A percentile compares a stretch with the other conserved stretches of the same genome.
Evolutionary conservation across 2,888 invertebrate species (phyloP).

Genomic region (Cremastinae sp.): DNA sequence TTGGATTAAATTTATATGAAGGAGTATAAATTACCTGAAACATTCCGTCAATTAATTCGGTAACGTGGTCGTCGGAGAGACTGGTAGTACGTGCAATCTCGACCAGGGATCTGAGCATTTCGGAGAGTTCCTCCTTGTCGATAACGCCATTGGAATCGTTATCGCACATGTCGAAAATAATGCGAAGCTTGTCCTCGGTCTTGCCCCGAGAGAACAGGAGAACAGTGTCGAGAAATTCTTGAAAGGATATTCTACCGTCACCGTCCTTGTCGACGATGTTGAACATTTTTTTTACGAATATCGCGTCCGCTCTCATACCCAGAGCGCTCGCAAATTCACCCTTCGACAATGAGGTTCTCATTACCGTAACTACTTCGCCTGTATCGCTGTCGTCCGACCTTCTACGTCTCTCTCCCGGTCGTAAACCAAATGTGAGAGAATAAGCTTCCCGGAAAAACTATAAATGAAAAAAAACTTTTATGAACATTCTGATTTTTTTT

Average conservation of each 20-base stretch:
- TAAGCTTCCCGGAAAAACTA: slow-evolving; percentile 98
- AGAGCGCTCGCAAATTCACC: slow-evolving; percentile 96
- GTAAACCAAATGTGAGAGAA: slow-evolving; percentile 93
- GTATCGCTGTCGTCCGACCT: slow-evolving; percentile 87
- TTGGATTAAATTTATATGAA: too few species aligned
- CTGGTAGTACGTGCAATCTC: slow-evolving; percentile 96
- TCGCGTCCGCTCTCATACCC: slow-evolving; percentile 96
- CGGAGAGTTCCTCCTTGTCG: slow-evolving; percentile 95
- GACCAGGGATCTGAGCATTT: slow-evolving; percentile 95
- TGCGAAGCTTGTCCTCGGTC: slow-evolving; percentile 95
- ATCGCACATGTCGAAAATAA: slow-evolving; percentile 99
- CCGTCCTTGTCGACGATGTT: slow-evolving; percentile 97
- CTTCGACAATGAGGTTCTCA: slow-evolving; percentile 95
- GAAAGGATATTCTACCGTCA: slow-evolving; percentile 95
- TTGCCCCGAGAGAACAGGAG: slow-evolving; percentile 95
- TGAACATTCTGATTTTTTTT: background rate
- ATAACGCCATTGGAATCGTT: slow-evolving; percentile 96
- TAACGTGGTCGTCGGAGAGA: slow-evolving; percentile 93
- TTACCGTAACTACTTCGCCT: slow-evolving; percentile 94
- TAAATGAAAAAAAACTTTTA: slow-evolving; percentile 8
- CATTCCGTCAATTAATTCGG: slow-evolving; percentile 96
- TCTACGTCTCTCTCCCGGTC: slow-evolving; percentile 90
- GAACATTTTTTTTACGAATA: slow-evolving; percentile 98
- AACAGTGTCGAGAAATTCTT: slow-evolving; percentile 97
- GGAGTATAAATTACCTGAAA: slow-evolving; percentile 84